Conservation (phyloP, 35 echinoderm and acorn worm genomes). For the Apostichopus californicus region DNA sequence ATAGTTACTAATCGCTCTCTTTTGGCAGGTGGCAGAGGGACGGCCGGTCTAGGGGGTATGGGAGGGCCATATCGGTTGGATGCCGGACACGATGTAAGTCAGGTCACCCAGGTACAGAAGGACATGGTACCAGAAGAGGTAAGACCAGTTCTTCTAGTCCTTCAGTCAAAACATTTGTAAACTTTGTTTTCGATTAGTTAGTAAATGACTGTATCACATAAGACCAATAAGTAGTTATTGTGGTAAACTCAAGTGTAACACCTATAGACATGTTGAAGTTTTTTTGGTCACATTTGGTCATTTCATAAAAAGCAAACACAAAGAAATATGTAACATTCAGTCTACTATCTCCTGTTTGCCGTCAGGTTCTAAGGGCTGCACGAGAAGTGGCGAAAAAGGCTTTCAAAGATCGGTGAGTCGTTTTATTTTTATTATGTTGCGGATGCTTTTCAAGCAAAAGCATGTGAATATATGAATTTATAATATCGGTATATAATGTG, state of each 20-base stretch:
- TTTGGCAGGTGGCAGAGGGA: slow-evolving; percentile 81
- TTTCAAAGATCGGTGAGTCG: slow-evolving; percentile 68
- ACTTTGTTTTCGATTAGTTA: too few relatives aligned
- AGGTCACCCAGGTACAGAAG: slow-evolving; percentile 77
- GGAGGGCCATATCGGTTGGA: slow-evolving; percentile 94
- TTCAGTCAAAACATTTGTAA: too few relatives aligned
- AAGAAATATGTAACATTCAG: too few relatives aligned
- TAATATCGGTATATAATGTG: too few relatives aligned
- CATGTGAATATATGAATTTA: too few relatives aligned
- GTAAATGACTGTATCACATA: too few relatives aligned
- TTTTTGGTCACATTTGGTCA: too few relatives aligned
- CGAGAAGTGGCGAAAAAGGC: slow-evolving; percentile 93
- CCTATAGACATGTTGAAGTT: too few relatives aligned
- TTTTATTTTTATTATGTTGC: not conserved
- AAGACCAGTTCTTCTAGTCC: not conserved
- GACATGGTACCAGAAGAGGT: slow-evolving; percentile 90
- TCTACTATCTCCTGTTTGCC: not conserved
- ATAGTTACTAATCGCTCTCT: not conserved
- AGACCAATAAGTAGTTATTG: too few relatives aligned
- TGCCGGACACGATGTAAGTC: slow-evolving; percentile 92
- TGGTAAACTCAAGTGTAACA: too few relatives aligned
- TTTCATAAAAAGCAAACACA: too few relatives aligned
- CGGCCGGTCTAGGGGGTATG: slow-evolving; percentile 85
- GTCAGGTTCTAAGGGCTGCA: slow-evolving; percentile 68
- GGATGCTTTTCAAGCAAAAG: too few relatives aligned